Evolutionary conservation across 2,113 vertebrate species (phyloP).

Genomic region (Gnathonemus longibarbis): DNA sequence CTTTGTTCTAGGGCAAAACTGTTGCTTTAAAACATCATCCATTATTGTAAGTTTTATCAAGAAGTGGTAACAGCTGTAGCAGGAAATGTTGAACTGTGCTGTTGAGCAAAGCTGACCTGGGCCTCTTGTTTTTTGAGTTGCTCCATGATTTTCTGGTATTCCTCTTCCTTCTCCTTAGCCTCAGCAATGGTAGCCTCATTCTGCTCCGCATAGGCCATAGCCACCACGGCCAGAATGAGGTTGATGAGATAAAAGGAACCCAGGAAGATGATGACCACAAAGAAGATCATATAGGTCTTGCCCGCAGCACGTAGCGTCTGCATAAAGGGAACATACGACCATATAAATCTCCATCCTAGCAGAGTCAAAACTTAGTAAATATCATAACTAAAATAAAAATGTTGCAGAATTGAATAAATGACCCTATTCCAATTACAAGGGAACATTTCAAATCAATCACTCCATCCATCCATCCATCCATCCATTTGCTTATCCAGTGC

Average conservation of each 20-base stretch:
- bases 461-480: background rate
- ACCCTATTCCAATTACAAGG: background rate
- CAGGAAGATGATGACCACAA: constrained; percentile 85
- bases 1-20: background rate
- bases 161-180: constrained; percentile 79
- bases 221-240: constrained; percentile 90
- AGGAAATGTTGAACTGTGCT: background rate
- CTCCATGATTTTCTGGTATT: constrained; percentile 79
- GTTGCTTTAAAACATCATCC: background rate
- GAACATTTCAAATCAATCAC: background rate
- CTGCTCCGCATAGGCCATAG: constrained; percentile 90
- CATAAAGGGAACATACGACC: background rate
- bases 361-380: background rate
- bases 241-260: constrained; percentile 96
- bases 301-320: constrained; percentile 86
- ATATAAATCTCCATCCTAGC: background rate
- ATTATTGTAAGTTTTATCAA: background rate
- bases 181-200: constrained; percentile 76
- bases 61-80: background rate
- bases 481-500: background rate
- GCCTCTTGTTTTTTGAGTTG: constrained; percentile 74
- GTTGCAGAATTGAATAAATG: background rate
- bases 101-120: constrained; percentile 49
- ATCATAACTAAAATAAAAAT: background rate
- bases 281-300: constrained; percentile 95